phyloP scores from a whole-genome alignment of 1,140 invertebrate species.

The Drosophila aff. region DNA sequence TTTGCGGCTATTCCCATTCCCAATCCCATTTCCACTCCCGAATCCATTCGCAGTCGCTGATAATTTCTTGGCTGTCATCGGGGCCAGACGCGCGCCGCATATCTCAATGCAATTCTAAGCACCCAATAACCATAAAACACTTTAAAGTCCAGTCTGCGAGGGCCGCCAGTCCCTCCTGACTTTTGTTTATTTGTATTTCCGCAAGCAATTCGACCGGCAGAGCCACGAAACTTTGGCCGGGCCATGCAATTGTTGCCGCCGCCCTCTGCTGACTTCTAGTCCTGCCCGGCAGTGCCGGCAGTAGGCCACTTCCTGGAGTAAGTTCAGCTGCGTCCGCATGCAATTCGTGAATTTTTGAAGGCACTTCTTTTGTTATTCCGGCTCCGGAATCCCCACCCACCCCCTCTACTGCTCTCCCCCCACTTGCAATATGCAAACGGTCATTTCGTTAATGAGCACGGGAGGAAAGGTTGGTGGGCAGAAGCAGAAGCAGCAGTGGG shows the following conservation, averaged over 20 bases:
- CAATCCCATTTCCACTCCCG: conserved; percentile 6
- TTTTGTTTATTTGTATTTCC: conserved; percentile 82
- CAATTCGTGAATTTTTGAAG: conserved; percentile 79
- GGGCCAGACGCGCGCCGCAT: conserved; percentile 53
- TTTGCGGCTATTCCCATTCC: conserved; percentile 25
- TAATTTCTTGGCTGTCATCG: conserved; percentile 76
- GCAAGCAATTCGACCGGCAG: conserved; percentile 73
- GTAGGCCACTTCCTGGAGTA: conserved; percentile 74
- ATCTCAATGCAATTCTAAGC: conserved; percentile 66
- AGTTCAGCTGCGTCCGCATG: conserved; percentile 60
- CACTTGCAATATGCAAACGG: conserved; percentile 79
- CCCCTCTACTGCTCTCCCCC: not conserved
- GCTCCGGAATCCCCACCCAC: conserved; percentile 14
- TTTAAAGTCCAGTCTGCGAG: conserved; percentile 40
- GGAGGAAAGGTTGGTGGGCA: conserved; percentile 6
- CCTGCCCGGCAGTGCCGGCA: conserved; percentile 56
- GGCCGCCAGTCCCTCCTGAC: conserved; percentile 38
- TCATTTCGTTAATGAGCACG: conserved; percentile 83
- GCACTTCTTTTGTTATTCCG: conserved; percentile 64
- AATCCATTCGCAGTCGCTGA: conserved; percentile 43
- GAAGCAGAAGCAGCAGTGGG: conserved; percentile 7
- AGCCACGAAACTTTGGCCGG: conserved; percentile 72
- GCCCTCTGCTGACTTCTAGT: not conserved
- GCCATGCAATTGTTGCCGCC: conserved; percentile 38
- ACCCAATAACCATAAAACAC: conserved; percentile 80